A percentile compares a stretch with the other conserved stretches of the same genome.
Evolutionary conservation across 2,113 vertebrate species (phyloP).

Genomic region (Buteo buteo): DNA sequence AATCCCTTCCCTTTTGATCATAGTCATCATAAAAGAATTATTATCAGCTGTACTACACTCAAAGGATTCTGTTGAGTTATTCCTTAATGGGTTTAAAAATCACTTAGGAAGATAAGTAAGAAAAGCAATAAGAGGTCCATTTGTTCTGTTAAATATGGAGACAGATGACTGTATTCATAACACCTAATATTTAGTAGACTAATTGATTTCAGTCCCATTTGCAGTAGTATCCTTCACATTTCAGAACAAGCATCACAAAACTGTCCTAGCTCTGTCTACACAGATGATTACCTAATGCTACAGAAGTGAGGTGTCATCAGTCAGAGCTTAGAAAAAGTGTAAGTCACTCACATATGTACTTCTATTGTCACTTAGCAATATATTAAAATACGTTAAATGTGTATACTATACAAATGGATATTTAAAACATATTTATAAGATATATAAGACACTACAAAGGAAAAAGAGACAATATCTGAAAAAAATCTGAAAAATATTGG

Average conservation of each 20-base stretch:
- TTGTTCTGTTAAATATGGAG: not conserved
- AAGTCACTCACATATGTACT: not conserved
- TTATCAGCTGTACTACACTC: not conserved
- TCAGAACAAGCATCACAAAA: not conserved
- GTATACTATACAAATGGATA: not conserved
- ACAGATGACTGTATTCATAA: not conserved
- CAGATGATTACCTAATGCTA: not conserved
- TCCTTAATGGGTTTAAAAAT: constrained; percentile 19
- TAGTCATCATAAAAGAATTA: not conserved
- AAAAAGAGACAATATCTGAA: not conserved
- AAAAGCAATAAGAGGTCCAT: not conserved
- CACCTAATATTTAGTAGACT: not conserved
- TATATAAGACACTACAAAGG: not conserved
- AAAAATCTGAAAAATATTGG: not conserved
- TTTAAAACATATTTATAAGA: not conserved
- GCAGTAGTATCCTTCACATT: not conserved
- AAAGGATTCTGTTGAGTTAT: constrained; percentile 14
- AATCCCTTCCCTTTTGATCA: not conserved
- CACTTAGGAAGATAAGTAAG: not conserved
- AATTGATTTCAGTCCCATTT: not conserved
- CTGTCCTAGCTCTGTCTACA: not conserved
- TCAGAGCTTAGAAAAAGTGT: not conserved
- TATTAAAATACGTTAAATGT: fast-evolving
- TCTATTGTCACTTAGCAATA: not conserved
- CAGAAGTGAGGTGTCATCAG: not conserved